Conservation (phyloP, 2,888 invertebrate genomes). For the Halocaridina rubra region DNA sequence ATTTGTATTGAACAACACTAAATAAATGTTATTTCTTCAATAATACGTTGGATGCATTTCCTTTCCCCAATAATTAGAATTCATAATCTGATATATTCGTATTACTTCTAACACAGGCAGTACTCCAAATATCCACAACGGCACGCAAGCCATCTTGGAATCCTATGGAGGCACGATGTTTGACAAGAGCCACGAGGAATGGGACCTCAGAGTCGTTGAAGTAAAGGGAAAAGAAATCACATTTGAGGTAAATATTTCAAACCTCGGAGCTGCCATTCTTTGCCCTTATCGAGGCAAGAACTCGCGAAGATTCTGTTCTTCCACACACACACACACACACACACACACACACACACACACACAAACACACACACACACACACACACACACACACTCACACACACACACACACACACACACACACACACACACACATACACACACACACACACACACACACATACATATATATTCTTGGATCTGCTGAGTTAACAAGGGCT, state of each 20-base stretch:
- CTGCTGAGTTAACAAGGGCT: no score
- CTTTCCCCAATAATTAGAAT: background rate
- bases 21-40: background rate
- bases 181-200: slow-evolving; percentile 40
- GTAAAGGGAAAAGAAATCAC: background rate
- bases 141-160: slow-evolving; percentile 27
- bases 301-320: no score
- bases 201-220: slow-evolving; percentile 36
- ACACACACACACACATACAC: no score
- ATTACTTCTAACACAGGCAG: background rate
- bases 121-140: slow-evolving; percentile 8
- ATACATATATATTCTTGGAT: no score
- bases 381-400: no score
- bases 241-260: slow-evolving; percentile 16
- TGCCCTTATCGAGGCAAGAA: no score
- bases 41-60: background rate
- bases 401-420: no score
- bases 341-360: no score
- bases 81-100: background rate
- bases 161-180: slow-evolving; percentile 39
- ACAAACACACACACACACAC: no score
- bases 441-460: no score
- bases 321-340: no score
- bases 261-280: no score
- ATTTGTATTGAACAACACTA: background rate